Conservation (phyloP, 2,888 invertebrate species). For the Parnassius glacialis region DNA sequence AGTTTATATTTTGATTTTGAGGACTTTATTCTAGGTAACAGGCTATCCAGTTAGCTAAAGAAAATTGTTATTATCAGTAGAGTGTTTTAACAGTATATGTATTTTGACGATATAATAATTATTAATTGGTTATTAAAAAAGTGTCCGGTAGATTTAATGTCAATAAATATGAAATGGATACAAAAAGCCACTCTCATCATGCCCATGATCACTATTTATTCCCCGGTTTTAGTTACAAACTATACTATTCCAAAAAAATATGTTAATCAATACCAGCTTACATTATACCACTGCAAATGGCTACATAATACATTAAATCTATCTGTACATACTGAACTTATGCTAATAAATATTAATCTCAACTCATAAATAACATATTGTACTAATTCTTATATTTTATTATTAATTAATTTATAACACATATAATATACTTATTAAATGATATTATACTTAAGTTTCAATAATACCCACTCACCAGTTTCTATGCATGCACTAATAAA, state of each 20-base stretch:
- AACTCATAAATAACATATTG: not conserved
- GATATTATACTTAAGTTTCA: not conserved
- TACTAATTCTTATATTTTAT: not conserved
- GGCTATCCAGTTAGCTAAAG: no score
- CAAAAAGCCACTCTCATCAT: not conserved
- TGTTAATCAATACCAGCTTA: not conserved
- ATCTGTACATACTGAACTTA: not conserved
- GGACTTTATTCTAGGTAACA: no score
- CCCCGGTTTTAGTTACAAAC: not conserved
- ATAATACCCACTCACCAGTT: not conserved
- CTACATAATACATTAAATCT: constrained; percentile 7
- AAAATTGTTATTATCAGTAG: no score
- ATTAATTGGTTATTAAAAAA: no score
- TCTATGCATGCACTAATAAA: not conserved
- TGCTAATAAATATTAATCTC: no score
- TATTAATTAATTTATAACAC: not conserved
- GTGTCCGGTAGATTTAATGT: no score
- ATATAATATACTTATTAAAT: not conserved
- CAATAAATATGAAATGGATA: no score
- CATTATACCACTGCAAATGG: constrained; percentile 20
- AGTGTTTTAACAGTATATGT: no score
- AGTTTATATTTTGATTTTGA: no score
- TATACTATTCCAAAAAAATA: not conserved
- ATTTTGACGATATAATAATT: no score
- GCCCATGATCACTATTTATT: not conserved